Percentiles rank a stretch among this genome's conserved stretches.
These are phyloP conservation scores for Coptodon bakossiorum DNA, from an alignment of 2,113 vertebrate genomes.

Conservation along the genomic window DNA sequence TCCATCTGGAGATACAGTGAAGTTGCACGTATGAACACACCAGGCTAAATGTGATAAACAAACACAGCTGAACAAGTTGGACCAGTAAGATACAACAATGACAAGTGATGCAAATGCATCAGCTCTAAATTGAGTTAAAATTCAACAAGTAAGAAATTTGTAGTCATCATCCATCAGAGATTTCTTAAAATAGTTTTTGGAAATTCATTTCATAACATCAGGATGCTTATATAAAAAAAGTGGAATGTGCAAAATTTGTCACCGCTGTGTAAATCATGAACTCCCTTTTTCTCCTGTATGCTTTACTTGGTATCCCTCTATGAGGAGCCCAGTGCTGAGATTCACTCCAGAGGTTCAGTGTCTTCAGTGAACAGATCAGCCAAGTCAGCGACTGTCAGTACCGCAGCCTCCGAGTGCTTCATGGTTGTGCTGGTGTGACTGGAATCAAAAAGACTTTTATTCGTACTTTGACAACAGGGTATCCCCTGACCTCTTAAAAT, in stretches of 20 bases:
- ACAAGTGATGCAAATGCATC: background rate
- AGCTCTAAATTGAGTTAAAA: background rate
- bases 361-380: conserved; percentile 94
- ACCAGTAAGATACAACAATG: background rate
- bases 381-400: conserved; percentile 90
- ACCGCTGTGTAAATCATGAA: background rate
- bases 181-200: background rate
- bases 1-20: background rate
- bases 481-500: background rate
- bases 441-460: background rate
- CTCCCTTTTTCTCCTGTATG: background rate
- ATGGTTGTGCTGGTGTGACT: conserved; percentile 85
- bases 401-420: conserved; percentile 92
- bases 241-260: conserved; percentile 49
- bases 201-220: background rate
- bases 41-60: background rate
- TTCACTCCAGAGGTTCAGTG: conserved; percentile 81
- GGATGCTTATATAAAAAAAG: conserved; percentile 37
- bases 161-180: background rate
- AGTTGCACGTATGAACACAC: background rate
- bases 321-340: background rate
- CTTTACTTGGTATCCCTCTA: background rate
- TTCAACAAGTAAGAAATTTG: background rate
- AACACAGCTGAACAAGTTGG: background rate
- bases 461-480: background rate